Evolutionary conservation across 2,797 vertebrate species (phyloP).

Genomic region (Rhabdomys pumilio): DNA sequence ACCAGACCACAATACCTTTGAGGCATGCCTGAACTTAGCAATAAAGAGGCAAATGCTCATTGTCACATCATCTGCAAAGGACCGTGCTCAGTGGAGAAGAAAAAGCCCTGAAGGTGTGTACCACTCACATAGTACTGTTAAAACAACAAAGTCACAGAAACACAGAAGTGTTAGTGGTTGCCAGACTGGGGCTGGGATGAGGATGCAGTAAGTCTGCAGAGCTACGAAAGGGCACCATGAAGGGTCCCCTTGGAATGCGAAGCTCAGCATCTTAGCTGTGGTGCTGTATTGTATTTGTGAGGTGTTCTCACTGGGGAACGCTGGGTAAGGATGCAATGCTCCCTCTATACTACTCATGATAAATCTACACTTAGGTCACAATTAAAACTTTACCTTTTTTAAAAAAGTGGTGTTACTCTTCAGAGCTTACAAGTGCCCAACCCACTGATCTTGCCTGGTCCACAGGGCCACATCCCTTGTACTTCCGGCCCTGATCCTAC

Average conservation of each 20-base stretch:
- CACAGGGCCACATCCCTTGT: neutral
- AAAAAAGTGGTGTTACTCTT: neutral
- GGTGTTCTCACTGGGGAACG: neutral
- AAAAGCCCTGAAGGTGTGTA: neutral
- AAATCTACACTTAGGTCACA: neutral
- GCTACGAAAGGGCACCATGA: neutral
- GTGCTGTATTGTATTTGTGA: accelerated
- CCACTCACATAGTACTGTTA: neutral
- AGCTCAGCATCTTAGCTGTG: neutral
- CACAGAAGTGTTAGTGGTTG: accelerated
- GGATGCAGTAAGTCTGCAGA: accelerated
- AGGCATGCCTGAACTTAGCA: neutral
- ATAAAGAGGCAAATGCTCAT: neutral
- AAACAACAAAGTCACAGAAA: neutral
- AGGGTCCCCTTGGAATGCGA: neutral
- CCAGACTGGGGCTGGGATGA: accelerated
- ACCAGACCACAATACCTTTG: neutral
- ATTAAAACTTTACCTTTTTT: neutral
- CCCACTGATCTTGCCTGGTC: neutral
- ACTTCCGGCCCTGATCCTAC: neutral
- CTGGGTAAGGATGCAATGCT: neutral
- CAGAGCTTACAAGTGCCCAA: neutral
- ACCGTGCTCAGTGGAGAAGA: accelerated
- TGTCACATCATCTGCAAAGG: neutral
- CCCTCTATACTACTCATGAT: neutral